Percentiles rank a stretch among this genome's conserved stretches.
Evolutionary conservation across 2,888 invertebrate species (phyloP).

Genomic region (Oeneis ivallda): DNA sequence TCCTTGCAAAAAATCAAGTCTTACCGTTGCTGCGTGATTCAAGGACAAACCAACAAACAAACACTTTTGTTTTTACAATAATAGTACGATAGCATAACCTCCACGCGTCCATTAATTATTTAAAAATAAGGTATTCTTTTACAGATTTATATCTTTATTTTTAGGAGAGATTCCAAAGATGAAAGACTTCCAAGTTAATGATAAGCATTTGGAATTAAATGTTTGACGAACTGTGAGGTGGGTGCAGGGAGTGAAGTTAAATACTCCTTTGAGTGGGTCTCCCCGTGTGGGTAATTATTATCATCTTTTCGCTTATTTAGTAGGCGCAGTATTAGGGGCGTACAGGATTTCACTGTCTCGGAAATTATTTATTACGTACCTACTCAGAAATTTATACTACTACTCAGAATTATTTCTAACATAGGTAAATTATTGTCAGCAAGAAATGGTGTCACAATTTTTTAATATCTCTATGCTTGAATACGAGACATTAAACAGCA

Average conservation of each 20-base stretch:
- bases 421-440: neutral
- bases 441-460: no score
- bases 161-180: neutral
- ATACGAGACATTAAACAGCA: no score
- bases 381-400: no score
- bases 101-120: neutral
- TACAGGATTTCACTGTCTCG: neutral
- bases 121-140: neutral
- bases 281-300: slow-evolving; percentile 1
- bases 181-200: neutral
- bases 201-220: neutral
- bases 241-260: neutral
- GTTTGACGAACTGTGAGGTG: no score
- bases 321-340: neutral
- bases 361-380: slow-evolving; percentile 1
- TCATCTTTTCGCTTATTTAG: slow-evolving; percentile 8
- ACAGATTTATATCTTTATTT: neutral
- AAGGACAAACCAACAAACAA: no score
- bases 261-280: neutral
- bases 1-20: no score
- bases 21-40: no score
- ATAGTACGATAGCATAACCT: no score
- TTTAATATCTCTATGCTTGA: no score
- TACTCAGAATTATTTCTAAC: neutral
- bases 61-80: no score